A percentile compares a stretch with the other conserved stretches of the same genome.
phyloP scores from a whole-genome alignment of 2,113 vertebrate genomes.

The Oryzias woworae region DNA sequence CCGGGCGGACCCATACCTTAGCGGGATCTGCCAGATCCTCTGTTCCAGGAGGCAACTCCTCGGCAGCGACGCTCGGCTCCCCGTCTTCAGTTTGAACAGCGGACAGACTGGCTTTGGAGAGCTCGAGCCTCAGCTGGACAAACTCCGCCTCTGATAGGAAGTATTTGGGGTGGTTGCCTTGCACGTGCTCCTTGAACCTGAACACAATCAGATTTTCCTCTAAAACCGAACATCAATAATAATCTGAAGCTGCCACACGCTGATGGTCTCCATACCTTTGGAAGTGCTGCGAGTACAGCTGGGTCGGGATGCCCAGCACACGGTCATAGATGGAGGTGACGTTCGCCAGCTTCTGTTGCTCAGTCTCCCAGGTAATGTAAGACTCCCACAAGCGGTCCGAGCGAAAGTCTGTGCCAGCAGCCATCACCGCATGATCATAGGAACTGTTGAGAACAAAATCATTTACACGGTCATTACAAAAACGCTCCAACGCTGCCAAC shows the following conservation, averaged over 20 bases:
- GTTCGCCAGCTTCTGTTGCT: conserved; percentile 87
- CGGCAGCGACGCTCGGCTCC: conserved; percentile 66
- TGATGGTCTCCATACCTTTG: conserved; percentile 80
- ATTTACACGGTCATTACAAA: not conserved
- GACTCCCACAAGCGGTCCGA: conserved; percentile 98
- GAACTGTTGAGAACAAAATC: conserved; percentile 74
- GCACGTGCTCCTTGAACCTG: conserved; percentile 97
- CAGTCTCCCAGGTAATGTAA: conserved; percentile 93
- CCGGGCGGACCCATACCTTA: conserved; percentile 75
- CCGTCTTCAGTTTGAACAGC: conserved; percentile 76
- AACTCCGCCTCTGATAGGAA: conserved; percentile 92
- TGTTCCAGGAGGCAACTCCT: conserved; percentile 87
- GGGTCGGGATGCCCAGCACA: conserved; percentile 93
- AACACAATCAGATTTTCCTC: not conserved
- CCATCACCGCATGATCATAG: conserved; percentile 92
- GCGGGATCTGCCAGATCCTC: conserved; percentile 95
- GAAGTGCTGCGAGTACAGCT: conserved; percentile 95
- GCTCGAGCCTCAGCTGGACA: conserved; percentile 87
- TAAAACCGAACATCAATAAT: not conserved
- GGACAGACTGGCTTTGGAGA: conserved; percentile 84
- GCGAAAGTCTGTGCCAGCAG: conserved; percentile 96
- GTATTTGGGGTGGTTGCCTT: conserved; percentile 92
- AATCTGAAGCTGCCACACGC: no score
- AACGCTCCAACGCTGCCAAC: not conserved
- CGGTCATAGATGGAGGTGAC: conserved; percentile 94